phyloP scores from a whole-genome alignment of 2,888 invertebrate genomes.

The Lordiphosa andalusiaca region DNA sequence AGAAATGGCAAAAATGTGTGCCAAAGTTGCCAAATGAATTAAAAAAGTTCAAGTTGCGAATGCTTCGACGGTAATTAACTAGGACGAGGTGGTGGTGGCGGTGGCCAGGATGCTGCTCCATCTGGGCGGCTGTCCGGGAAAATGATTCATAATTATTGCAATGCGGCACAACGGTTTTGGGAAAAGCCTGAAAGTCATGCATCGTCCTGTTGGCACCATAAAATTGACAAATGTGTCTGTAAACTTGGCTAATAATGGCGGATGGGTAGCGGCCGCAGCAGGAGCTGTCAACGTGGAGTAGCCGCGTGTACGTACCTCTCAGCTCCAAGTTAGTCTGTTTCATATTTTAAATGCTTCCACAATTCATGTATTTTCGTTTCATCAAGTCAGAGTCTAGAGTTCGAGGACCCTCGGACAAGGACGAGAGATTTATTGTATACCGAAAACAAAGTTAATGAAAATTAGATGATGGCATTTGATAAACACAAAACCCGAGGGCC shows the following conservation, averaged over 20 bases:
- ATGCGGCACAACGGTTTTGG: conserved; percentile 61
- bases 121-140: conserved; percentile 2
- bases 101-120: conserved; percentile 1
- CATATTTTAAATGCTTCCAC: not conserved
- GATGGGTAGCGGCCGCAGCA: conserved; percentile 3
- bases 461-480: conserved; percentile 71
- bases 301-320: no score
- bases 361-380: not conserved
- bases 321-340: no score
- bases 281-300: not conserved
- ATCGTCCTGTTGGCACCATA: conserved; percentile 63
- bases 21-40: conserved; percentile 64
- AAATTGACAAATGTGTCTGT: conserved; percentile 77
- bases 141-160: conserved; percentile 45
- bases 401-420: conserved; percentile 29
- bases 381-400: conserved; percentile 7
- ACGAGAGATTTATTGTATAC: conserved; percentile 55
- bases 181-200: conserved; percentile 37
- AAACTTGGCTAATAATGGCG: conserved; percentile 72
- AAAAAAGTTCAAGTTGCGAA: conserved; percentile 54
- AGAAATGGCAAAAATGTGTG: conserved; percentile 31
- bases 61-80: conserved; percentile 62
- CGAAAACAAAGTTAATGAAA: conserved; percentile 69
- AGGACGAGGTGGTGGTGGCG: conserved; percentile 28
- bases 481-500: conserved; percentile 49